Evolutionary conservation across 2,888 invertebrate genomes (phyloP), one percentile per base, ranked within the genome.

Genomic region (Caenorhabditis plicata): DNA sequence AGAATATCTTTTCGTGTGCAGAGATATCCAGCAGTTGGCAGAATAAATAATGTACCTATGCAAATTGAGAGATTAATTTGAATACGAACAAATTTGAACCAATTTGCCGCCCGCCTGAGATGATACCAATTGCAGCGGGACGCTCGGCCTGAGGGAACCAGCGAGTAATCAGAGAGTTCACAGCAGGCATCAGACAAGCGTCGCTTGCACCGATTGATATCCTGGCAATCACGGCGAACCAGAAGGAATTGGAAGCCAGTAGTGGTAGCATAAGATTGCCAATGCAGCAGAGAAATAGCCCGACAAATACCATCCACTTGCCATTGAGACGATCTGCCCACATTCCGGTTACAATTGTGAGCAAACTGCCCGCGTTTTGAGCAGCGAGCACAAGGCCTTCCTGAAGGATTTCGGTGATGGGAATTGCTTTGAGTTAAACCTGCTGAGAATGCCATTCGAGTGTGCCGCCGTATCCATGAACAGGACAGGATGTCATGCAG

Each of bases 401-500:
- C 63, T 76, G 55, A 33, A 8, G n/a, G 17, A 8, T n/a, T n/a
- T n/a, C 33, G n/a, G n/a, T n/a, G n/a, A n/a, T n/a, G n/a, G n/a
- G n/a, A n/a, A n/a, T n/a, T n/a, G n/a, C n/a, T n/a, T n/a, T n/a
- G n/a, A n/a, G n/a, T n/a, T n/a, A n/a, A 33, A 33, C 33, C n/a
- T 40, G 17, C n/a, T 50, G 46, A 5, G 53, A 50, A 4, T 54
- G 50, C 60, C 60, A 60, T 25, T 60, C 49, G 4, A 60, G 22
- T 2, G 49, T 60, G 1, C 60, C 60, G 8, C 71, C 71, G 32
- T 76, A 74, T n/a, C 71, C 76, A 47, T 76, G 74, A n/a, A 73
- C 51, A 8, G 76, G 75, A 38, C 78, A 78, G 3, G 68, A 70
- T n/a, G 75, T 78, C 78, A 78, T 78, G 50, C 78, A 78, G 22